These are phyloP conservation scores for Aproaerema taeniolella DNA, from an alignment of 2,888 invertebrate species.

Conservation along the genomic window DNA sequence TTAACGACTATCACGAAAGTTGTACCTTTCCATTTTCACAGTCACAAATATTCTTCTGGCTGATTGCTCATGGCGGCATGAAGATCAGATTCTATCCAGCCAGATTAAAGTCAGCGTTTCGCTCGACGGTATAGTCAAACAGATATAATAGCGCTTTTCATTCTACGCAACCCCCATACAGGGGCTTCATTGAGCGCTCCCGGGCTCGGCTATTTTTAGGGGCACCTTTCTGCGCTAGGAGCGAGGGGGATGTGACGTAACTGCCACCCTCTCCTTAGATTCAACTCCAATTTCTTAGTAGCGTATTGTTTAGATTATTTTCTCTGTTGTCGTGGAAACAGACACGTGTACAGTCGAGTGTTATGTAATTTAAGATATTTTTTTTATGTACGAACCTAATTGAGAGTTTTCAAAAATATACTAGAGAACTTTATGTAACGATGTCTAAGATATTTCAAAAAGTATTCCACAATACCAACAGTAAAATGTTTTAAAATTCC, in stretches of 20 bases:
- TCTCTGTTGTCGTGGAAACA: conserved; percentile 33
- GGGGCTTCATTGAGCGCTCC: conserved; percentile 62
- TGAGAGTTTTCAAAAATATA: too few species aligned
- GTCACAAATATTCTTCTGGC: too few species aligned
- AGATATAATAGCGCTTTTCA: conserved; percentile 22
- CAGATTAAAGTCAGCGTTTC: conserved; percentile 9
- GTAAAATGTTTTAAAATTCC: too few species aligned
- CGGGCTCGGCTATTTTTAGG: conserved; percentile 71
- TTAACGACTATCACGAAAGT: too few species aligned
- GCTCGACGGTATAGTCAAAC: neutral
- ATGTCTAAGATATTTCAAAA: too few species aligned
- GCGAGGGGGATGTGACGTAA: conserved; percentile 43
- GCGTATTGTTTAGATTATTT: conserved; percentile 37
- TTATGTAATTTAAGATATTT: too few species aligned
- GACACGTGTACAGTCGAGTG: too few species aligned
- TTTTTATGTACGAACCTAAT: too few species aligned
- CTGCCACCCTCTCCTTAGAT: conserved; percentile 33
- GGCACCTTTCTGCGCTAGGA: conserved; percentile 28
- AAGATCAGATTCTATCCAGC: neutral
- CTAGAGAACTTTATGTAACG: too few species aligned
- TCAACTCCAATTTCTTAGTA: conserved; percentile 42
- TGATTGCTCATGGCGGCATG: too few species aligned
- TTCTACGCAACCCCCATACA: conserved; percentile 22
- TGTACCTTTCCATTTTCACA: too few species aligned
- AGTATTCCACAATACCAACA: too few species aligned